phyloP scores from a whole-genome alignment of 2,113 vertebrate genomes.

The Hassar affinis region DNA sequence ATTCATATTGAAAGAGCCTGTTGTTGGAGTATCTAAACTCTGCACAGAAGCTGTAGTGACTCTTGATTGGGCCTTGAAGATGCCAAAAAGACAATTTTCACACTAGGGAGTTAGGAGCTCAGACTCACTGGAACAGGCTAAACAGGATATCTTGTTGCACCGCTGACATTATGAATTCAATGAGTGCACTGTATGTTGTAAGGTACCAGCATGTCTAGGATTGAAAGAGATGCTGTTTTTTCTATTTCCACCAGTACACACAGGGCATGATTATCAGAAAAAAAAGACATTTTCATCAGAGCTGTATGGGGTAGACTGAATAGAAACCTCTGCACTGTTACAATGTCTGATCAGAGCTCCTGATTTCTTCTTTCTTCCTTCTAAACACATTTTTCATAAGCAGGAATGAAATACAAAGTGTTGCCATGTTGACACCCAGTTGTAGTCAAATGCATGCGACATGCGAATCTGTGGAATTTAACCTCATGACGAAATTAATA shows the following conservation, averaged over 20 bases:
- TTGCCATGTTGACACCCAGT: neutral
- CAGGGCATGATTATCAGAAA: neutral
- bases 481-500: neutral
- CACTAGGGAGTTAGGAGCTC: constrained; percentile 20
- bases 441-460: neutral
- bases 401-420: neutral
- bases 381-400: neutral
- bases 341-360: neutral
- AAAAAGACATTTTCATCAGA: neutral
- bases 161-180: constrained; percentile 1
- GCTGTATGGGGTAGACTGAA: too few relatives aligned
- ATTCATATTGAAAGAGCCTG: constrained; percentile 18
- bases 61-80: constrained; percentile 21
- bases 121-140: constrained; percentile 9
- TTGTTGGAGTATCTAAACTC: constrained; percentile 16
- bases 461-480: neutral
- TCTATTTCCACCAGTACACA: neutral
- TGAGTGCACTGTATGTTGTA: constrained; percentile 10
- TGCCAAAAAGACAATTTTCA: constrained; percentile 26
- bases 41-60: constrained; percentile 15
- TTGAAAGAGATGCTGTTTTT: constrained; percentile 9
- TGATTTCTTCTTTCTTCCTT: neutral
- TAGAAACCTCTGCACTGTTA: neutral
- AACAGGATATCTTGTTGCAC: constrained; percentile 2
- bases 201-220: constrained; percentile 10